These are phyloP conservation scores for Prorops nasuta DNA, from an alignment of 1,140 invertebrate species.

Conservation along the genomic window DNA sequence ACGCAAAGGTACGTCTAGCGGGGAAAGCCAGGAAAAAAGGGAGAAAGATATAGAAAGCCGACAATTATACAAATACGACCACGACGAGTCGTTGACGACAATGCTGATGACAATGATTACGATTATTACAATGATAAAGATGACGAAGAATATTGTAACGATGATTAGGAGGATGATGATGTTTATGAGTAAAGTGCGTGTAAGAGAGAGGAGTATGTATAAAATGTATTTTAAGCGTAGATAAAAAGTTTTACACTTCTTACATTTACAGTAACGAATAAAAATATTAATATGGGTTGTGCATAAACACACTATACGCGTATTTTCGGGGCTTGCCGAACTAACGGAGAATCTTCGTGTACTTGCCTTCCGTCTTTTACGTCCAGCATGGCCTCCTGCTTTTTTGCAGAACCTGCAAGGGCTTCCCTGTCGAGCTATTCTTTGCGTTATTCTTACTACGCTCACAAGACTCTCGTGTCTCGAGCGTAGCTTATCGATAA, in stretches of 20 bases:
- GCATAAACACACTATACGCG: conserved; percentile 29
- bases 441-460: too few species aligned
- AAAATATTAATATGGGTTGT: conserved; percentile 37
- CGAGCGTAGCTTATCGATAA: too few species aligned
- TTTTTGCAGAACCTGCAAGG: too few species aligned
- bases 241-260: conserved; percentile 31
- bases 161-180: conserved; percentile 19
- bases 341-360: conserved; percentile 31
- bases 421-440: too few species aligned
- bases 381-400: too few species aligned
- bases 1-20: too few species aligned
- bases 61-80: not conserved
- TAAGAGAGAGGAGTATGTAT: conserved; percentile 32
- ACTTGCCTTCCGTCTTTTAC: too few species aligned
- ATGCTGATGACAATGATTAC: conserved; percentile 8
- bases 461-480: too few species aligned
- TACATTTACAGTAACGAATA: conserved; percentile 33
- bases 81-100: not conserved
- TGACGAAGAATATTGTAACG: conserved; percentile 15
- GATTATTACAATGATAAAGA: conserved; percentile 6
- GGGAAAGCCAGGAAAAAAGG: not conserved
- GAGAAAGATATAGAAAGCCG: conserved; percentile 2
- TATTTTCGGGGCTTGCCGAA: conserved; percentile 29
- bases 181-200: conserved; percentile 21
- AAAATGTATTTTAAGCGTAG: conserved; percentile 44